Conservation (phyloP, 2,888 invertebrate species). For the Scaptomyza cyrtandrae region DNA sequence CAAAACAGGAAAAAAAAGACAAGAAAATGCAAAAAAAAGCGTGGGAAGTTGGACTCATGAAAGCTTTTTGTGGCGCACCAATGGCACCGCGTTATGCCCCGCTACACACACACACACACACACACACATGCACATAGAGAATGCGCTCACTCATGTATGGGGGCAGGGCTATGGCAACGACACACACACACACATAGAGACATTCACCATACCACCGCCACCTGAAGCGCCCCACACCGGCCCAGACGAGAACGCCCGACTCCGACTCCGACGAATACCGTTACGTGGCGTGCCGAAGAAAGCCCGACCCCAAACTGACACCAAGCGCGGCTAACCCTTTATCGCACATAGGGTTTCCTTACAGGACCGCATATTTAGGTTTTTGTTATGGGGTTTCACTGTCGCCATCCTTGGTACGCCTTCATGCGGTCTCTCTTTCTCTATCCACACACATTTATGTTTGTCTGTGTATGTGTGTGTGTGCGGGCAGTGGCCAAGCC, state of each 20-base stretch:
- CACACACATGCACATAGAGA: constrained; percentile 18
- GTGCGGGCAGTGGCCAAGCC: too few relatives aligned
- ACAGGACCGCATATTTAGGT: constrained; percentile 85
- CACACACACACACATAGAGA: constrained; percentile 2
- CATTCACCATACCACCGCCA: constrained; percentile 13
- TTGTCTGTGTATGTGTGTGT: constrained; percentile 13
- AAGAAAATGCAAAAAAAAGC: constrained; percentile 40
- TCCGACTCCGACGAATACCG: constrained; percentile 76
- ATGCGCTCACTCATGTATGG: constrained; percentile 50
- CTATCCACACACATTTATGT: constrained; percentile 14
- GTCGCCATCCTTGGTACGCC: constrained; percentile 51
- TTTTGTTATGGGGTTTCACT: constrained; percentile 84
- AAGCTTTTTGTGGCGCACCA: constrained; percentile 85
- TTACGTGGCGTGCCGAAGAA: constrained; percentile 74
- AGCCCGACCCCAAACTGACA: constrained; percentile 83
- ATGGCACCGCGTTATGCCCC: constrained; percentile 85
- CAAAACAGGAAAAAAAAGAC: constrained; percentile 36
- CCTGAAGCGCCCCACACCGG: constrained; percentile 37
- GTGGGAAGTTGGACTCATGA: constrained; percentile 80
- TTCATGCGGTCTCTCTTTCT: constrained; percentile 51
- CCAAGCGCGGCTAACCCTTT: constrained; percentile 85
- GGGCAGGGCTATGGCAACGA: constrained; percentile 48
- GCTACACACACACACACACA: constrained; percentile 58
- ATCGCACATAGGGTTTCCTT: constrained; percentile 85
- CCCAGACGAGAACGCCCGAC: constrained; percentile 47